These are phyloP conservation scores for Ciona savignyi DNA, from an alignment of 23 tunicate species.

Conservation along the genomic window DNA sequence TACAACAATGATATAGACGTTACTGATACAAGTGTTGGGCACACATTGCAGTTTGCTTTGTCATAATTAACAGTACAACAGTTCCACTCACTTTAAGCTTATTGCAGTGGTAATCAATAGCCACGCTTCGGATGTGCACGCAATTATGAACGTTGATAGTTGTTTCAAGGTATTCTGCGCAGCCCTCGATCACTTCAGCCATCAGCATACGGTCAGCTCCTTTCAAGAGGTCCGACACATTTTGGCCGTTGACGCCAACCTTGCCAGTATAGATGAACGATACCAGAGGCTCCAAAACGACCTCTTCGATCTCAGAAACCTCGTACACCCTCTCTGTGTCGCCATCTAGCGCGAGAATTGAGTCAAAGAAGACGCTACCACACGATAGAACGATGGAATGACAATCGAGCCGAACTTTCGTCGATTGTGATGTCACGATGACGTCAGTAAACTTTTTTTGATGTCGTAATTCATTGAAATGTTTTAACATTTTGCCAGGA, in stretches of 20 bases:
- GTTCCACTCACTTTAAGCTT: constrained; percentile 60
- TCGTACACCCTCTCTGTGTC: neutral
- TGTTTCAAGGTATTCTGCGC: constrained; percentile 59
- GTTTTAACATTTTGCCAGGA: constrained; percentile 55
- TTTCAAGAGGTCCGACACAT: constrained; percentile 30
- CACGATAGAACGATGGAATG: constrained; percentile 44
- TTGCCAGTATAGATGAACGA: constrained; percentile 56
- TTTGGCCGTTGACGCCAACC: constrained; percentile 24
- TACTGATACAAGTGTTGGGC: no score
- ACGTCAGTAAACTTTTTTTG: constrained; percentile 30
- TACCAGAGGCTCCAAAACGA: constrained; percentile 21
- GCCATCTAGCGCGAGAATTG: constrained; percentile 1
- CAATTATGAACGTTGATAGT: constrained; percentile 34
- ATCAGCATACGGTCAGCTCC: constrained; percentile 18
- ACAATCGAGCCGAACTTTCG: constrained; percentile 9
- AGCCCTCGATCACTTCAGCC: constrained; percentile 51
- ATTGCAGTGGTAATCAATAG: constrained; percentile 39
- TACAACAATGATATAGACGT: no score
- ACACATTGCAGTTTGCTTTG: no score
- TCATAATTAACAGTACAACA: no score
- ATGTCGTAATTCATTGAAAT: constrained; percentile 41
- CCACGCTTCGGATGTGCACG: constrained; percentile 32
- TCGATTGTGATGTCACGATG: constrained; percentile 17
- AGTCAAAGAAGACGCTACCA: constrained; percentile 24
- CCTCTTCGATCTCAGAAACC: constrained; percentile 34